Base-by-base conservation (phyloP, 2,888 invertebrate species). In the Sceliomorpha sp. region DNA sequence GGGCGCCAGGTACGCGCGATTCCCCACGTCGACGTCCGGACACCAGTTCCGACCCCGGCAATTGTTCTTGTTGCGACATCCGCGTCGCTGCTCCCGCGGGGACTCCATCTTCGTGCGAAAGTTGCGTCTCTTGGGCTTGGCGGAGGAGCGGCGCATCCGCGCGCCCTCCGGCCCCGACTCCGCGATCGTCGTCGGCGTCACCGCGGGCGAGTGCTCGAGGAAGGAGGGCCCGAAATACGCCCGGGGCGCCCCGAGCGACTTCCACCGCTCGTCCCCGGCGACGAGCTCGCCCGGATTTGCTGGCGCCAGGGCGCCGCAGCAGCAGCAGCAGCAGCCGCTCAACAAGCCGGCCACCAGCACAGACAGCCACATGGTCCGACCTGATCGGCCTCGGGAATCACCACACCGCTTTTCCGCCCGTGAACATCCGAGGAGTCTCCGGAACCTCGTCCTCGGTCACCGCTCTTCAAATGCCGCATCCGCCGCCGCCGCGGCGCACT, bases 1-100 rank as follows among this genome's bases (percentile, higher is more conserved):
- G 73, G 92, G 91, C 70, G 93, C 92, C 70, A 90, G 89, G 85
- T 89, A 92, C 13, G 93, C 92, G 77, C 93, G 89, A 79, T 92
- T 91, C 42, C 91, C 91, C 58, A 92, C 91, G 89, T 93, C 92
- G 75, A 91, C 90, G 70, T 91, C 91, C 34, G 91, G 91, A 81
- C 92, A 92, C 88, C 90, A 91, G 74, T 87, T 84, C 56, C 84
- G 75, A 2, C 80, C 81, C 32, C 80, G 78, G 53, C 83, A 81
- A 59, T 60, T 71, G 56, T 81, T 78, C 68, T 83, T 84, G 69
- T 78, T 82, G 29, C 82, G 79, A 64, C 87, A 87, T 39, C 83
- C 73, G 20, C 87, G 80, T 12, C 87, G 80, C 62, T 86, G 84
- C 59, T 86, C 85, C 15, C 87, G 76, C n/a, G 85, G 76, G 44